Base-by-base conservation (phyloP, 2,797 vertebrate genomes). In the Vultur gryphus region DNA sequence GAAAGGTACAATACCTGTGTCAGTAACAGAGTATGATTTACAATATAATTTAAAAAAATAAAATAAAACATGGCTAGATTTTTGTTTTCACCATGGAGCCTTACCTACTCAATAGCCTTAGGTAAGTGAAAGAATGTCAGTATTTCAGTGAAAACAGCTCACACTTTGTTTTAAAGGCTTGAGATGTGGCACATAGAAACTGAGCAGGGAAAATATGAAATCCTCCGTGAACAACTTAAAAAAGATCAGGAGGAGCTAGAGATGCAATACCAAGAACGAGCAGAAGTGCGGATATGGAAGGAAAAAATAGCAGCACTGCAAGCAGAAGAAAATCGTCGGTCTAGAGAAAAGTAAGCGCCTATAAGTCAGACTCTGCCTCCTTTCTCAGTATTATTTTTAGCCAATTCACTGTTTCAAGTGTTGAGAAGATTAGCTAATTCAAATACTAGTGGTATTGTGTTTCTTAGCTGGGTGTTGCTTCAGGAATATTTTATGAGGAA, bases 171-270 rank as follows among this genome's bases (percentile, higher is more conserved):
- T 78, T 13, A 67, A 90, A 98, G 98, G 96, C 70, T 83, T 6
- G 95, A 98, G 93, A 87, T 98, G 96, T 99, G 97, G 97, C 96
- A 98, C 89, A 86, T 98, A 57, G 98, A 99, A 91, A 94, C 98
- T 23, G 97, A 98, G 46, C 97, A 98, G 88, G 97, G 97, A 84
- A 98, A 95, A 88, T 96, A 98, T 2, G 78, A 97, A 31, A 84
- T 19, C 2, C 86, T 98, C 29, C 94, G 48, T 46, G 96, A 97
- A 73, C 92, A 97, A 67, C 75, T 98, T 78, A 85, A 90, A 39
- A 90, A 96, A 73, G 98, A 98, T 31, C 98, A 98, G 80, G 95
- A 93, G 84, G 90, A 96, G 54, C 95, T 98, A 31, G 95, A 97
- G 44, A 81, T 37, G 62, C 62, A 89, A n/a, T 97, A 97, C 80